Evolutionary conservation across 2,113 vertebrate genomes (phyloP), one percentile per base, ranked within the genome.

Genomic region (Acrocephalus arundinaceus): DNA sequence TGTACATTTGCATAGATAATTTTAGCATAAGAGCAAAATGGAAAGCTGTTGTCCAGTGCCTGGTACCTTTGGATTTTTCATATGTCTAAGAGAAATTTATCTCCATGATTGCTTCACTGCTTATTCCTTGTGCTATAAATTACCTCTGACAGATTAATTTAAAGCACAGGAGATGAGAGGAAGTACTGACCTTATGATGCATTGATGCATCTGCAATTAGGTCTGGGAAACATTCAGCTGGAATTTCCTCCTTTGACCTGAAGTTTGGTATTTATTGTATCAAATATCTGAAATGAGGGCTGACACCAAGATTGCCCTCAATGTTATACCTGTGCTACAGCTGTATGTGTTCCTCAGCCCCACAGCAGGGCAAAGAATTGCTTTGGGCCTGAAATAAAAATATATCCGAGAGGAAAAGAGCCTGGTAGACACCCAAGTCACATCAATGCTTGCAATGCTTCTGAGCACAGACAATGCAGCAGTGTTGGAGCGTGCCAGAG

Each of bases 381-480:
- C 39, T 41, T 39, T 39, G 59, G 35, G 39, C 49, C 10, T 3
- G 33, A 37, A 72, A 27, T 10, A 31, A 35, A 51, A 81, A 15
- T 4, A 20, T 2, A 62, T 27, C 33, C 11, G 28, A 25, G 76
- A 67, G 17, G 41, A 49, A 37, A 74, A 57, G 10, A 33, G 57
- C 52, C 28, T 30, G 13, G 48, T 6, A 18, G 54, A 18, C 1
- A 3, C 35, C 11, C 17, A 19, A 28, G 30, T n/a, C 3, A 0
- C 12, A 21, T 17, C 14, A 33, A 3, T 27, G 25, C 72, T 63
- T 27, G 58, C 23, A 55, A 45, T 8, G 17, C 61, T 67, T 37
- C 37, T 0, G 19, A 46, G 54, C 0, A 0, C 0, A 1, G 85
- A 28, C 81, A 45, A 2, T 20, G 81, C 9, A 3, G 67, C 13